phyloP scores from a whole-genome alignment of 2,888 invertebrate genomes.

The Diplolepis rosae region DNA sequence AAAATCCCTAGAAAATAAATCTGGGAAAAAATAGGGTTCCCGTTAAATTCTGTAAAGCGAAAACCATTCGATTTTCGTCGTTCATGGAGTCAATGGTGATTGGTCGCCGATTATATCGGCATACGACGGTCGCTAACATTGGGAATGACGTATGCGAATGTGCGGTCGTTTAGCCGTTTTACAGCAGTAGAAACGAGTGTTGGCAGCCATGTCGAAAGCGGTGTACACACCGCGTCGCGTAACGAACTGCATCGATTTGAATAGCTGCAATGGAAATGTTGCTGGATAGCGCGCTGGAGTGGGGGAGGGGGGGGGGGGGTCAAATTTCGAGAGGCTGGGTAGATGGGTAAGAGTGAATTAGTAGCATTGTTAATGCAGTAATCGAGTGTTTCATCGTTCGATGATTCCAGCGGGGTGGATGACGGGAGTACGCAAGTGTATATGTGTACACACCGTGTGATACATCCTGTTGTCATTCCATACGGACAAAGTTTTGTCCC shows the following conservation, averaged over 20 bases:
- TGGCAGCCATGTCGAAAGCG: slow-evolving; percentile 61
- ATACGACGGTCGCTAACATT: slow-evolving; percentile 35
- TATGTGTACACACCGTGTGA: not conserved
- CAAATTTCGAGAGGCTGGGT: slow-evolving; percentile 24
- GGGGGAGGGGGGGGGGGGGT: slow-evolving; percentile 16
- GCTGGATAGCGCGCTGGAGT: no score
- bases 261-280: not conserved
- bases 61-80: not conserved
- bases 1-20: no score
- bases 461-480: slow-evolving; percentile 20
- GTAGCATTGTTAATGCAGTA: slow-evolving; percentile 69
- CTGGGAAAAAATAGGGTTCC: no score
- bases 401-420: slow-evolving; percentile 62
- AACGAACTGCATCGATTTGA: slow-evolving; percentile 47
- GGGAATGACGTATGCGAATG: slow-evolving; percentile 66
- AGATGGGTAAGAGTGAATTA: slow-evolving; percentile 55
- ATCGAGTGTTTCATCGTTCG: slow-evolving; percentile 69
- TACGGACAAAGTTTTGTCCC: not conserved
- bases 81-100: not conserved
- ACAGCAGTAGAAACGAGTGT: slow-evolving; percentile 66
- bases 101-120: not conserved
- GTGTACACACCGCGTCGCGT: slow-evolving; percentile 52
- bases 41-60: not conserved
- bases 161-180: slow-evolving; percentile 67
- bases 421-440: slow-evolving; percentile 54